Base-by-base conservation (phyloP, 1,140 invertebrate species). In the Drosophila athabasca region DNA sequence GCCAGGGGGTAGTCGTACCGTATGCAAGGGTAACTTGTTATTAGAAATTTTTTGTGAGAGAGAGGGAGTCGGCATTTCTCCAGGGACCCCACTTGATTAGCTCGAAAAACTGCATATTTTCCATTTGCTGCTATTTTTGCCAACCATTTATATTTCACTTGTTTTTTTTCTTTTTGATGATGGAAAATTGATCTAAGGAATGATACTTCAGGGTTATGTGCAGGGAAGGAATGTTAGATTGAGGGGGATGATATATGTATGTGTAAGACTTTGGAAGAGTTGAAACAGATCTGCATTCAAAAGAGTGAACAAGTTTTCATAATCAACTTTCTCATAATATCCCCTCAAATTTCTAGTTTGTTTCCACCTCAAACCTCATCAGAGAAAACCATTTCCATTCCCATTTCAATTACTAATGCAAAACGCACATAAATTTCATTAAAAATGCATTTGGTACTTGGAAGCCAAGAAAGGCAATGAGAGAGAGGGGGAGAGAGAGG, bases 361-460 rank as follows among this genome's bases (percentile, higher is more conserved):
- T 17, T 39, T 9, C 2, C 8, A 58, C 2, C 19, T 46, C 1
- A 41, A 35, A 26, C n/a, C 45, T 13, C 43, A 39, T 5, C 31
- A 19, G 22, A 31, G 13, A 6, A 44, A 51, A 6, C 48, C 46
- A 44, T 52, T 51, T 54, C 17, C 64, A 55, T 60, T 65, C 19
- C 44, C 53, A 15, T 62, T 77, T 51, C 31, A 70, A 77, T 75
- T 60, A 71, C 82, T 71, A 81, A 87, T 81, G 77, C 65, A 48
- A 39, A 70, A 62, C 52, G 45, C 19, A 62, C 75, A 87, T 88
- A 88, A 88, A 87, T 87, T 88, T 83, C 74, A 87, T 87, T 88
- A 88, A 82, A 82, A 82, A 88, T 88, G 62, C 66, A 88, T 88
- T 82, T 87, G 49, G 64, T 70, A 26, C 65, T 58, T 69, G 11